phyloP scores from a whole-genome alignment of 2,113 vertebrate genomes.

The Herpailurus yagouaroundi region DNA sequence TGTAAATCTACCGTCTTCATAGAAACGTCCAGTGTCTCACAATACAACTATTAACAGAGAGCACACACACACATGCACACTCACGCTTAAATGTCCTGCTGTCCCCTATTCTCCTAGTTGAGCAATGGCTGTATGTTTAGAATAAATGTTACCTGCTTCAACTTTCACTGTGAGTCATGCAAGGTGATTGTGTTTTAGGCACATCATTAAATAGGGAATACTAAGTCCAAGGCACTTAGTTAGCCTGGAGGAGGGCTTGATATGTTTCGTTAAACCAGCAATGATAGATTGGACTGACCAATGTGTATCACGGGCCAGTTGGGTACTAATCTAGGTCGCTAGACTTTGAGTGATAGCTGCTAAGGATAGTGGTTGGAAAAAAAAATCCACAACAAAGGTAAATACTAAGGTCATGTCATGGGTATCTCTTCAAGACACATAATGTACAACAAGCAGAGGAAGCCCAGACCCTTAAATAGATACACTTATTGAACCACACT shows the following conservation, averaged over 20 bases:
- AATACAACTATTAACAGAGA: slow-evolving; percentile 23
- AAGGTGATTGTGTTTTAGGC: slow-evolving; percentile 61
- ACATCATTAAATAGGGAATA: slow-evolving; percentile 57
- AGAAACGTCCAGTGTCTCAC: neutral
- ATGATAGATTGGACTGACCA: slow-evolving; percentile 22
- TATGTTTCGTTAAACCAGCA: slow-evolving; percentile 25
- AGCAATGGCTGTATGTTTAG: slow-evolving; percentile 56
- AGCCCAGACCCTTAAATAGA: neutral
- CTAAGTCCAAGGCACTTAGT: neutral
- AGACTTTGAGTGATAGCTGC: slow-evolving; percentile 19
- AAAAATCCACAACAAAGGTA: neutral
- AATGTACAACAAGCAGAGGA: neutral
- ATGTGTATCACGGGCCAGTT: neutral
- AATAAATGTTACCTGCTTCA: slow-evolving; percentile 64
- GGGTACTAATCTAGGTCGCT: slow-evolving; percentile 51
- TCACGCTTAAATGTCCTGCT: slow-evolving; percentile 52
- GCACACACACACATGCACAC: neutral
- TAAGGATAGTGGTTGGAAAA: neutral
- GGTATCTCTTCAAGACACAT: neutral
- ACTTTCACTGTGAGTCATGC: slow-evolving; percentile 62
- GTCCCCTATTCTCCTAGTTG: slow-evolving; percentile 23
- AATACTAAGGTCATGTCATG: neutral
- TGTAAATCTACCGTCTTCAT: slow-evolving; percentile 25
- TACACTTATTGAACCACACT: neutral
- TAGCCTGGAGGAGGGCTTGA: neutral